Percentiles rank a stretch among this genome's conserved stretches.
Conservation (phyloP, 2,113 vertebrate species). For the Zosterops borbonicus region DNA sequence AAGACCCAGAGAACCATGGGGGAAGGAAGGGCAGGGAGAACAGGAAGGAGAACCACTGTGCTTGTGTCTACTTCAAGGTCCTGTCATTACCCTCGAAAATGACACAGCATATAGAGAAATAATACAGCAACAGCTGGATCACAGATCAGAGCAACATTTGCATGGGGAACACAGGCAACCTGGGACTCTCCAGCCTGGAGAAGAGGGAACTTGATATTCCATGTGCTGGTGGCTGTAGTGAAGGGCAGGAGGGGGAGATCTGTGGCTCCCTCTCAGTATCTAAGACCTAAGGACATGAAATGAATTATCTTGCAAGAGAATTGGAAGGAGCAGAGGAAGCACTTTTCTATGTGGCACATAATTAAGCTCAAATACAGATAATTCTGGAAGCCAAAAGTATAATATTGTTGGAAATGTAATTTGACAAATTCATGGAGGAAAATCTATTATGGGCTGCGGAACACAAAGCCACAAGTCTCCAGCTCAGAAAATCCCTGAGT, state of each 20-base stretch:
- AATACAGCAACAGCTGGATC: not conserved
- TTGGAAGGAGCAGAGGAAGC: not conserved
- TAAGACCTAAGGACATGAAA: not conserved
- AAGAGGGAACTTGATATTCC: not conserved
- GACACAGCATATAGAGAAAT: not conserved
- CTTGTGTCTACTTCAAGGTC: not conserved
- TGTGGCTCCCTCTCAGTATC: not conserved
- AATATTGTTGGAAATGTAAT: not conserved
- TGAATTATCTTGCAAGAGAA: not conserved
- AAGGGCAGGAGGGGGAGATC: not conserved
- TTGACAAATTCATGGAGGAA: not conserved
- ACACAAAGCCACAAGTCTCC: not conserved
- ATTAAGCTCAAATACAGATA: conserved; percentile 30
- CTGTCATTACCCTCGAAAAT: not conserved
- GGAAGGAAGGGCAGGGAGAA: not conserved
- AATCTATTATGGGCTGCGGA: not conserved
- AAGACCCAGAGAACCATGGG: not conserved
- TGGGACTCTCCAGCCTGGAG: not conserved
- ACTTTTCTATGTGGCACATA: not conserved
- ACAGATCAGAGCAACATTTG: not conserved
- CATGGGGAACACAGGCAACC: no score
- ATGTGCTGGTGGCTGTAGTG: not conserved
- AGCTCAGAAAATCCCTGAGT: not conserved
- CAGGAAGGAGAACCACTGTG: not conserved
- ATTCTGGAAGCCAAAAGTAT: not conserved